Base-by-base conservation (phyloP, 2,797 vertebrate species). In the Hippocampus kuda region DNA sequence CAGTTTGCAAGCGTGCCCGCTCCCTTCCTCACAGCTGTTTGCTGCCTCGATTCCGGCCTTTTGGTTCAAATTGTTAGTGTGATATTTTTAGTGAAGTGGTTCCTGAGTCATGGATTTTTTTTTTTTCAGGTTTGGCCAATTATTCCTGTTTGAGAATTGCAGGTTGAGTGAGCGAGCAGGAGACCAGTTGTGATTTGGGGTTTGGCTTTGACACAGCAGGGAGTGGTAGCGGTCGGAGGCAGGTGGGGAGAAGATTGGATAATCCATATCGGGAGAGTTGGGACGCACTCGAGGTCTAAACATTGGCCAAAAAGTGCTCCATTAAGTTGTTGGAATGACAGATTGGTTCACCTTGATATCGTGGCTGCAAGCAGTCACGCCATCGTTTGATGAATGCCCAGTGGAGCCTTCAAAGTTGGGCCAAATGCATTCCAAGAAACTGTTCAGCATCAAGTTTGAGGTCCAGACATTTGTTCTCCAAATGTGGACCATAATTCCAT, bases 91-190 rank as follows among this genome's bases (percentile, higher is more conserved):
- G 53, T 69, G 51, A 68, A 77, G 65, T 71, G 69, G 54, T 56
- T 69, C 4, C 1, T 74, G 71, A 73, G 72, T 77, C 79, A 44
- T 79, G 65, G 66, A 38, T 38, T 38, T 38, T 38, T 69, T 38
- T 69, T 64, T 68, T 24, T 49, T 68, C 69, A 85, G 83, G 77
- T 72, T 83, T 68, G 71, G 81, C 71, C 73, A 74, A 83, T 87
- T 87, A 85, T 65, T 68, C 24, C 70, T 75, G 68, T 67, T 70
- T 76, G 71, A 76, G 70, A 78, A 70, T 7, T 77, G 70, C 78
- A 73, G 78, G 81, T 68, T 85, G 83, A 85, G 69, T 72, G 74
- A 83, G 67, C 82, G 77, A 80, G 75, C 75, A 77, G 70, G 76
- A 72, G 77, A 79, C 80, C 74, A 69, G 42, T 70, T 73, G 71